Conservation (phyloP, 2,113 vertebrate species). For the Ursus arctos region DNA sequence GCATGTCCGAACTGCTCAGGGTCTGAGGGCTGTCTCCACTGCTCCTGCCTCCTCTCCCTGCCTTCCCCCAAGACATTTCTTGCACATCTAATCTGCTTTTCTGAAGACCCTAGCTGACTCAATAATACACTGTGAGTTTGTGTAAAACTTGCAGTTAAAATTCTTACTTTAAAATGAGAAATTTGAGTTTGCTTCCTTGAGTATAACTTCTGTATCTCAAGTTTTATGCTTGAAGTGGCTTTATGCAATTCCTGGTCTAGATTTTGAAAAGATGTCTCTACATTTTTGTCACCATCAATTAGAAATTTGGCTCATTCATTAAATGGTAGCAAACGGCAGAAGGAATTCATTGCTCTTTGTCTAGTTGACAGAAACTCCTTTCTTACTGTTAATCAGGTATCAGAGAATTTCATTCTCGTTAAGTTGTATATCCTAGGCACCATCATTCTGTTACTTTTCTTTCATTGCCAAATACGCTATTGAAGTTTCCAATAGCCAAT, state of each 20-base stretch:
- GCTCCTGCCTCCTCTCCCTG: not conserved
- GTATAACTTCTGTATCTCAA: not conserved
- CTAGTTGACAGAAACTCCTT: not conserved
- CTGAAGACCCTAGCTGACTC: not conserved
- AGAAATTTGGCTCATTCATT: conserved; percentile 15
- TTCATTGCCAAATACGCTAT: not conserved
- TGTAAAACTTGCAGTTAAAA: conserved; percentile 10
- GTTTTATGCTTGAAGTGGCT: conserved; percentile 26
- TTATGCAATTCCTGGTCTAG: not conserved
- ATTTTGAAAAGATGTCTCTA: not conserved
- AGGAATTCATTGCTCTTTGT: not conserved
- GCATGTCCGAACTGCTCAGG: not conserved
- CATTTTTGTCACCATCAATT: not conserved
- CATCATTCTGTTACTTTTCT: conserved; percentile 41
- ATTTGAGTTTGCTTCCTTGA: not conserved
- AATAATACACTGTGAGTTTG: not conserved
- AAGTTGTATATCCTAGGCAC: not conserved
- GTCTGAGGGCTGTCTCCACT: not conserved
- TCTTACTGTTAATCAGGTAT: not conserved
- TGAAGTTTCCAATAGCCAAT: not conserved
- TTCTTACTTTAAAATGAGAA: not conserved
- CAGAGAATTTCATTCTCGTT: not conserved
- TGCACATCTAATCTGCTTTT: not conserved
- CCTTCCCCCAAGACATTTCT: not conserved
- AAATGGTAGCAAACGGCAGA: not conserved